These are phyloP conservation scores for Pachliopta kotzebuea DNA, from an alignment of 2,888 invertebrate genomes.

Conservation along the genomic window DNA sequence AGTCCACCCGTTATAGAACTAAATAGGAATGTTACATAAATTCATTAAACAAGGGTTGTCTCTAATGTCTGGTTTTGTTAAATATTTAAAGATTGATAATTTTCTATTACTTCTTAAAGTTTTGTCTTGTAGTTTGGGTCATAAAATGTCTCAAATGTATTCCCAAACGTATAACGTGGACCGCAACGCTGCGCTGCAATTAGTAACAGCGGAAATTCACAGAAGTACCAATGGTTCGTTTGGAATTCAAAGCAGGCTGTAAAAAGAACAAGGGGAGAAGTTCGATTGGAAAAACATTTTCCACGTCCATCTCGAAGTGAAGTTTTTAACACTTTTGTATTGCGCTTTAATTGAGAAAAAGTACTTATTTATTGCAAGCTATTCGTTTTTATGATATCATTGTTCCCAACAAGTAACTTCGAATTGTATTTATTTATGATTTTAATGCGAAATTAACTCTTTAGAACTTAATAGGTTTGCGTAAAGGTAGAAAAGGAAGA, in stretches of 20 bases:
- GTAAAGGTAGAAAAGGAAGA: background rate
- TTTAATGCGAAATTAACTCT: background rate
- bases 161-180: conserved; percentile 1
- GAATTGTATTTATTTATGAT: background rate
- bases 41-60: background rate
- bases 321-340: conserved; percentile 52
- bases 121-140: background rate
- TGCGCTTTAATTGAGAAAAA: conserved; percentile 52
- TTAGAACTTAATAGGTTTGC: background rate
- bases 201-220: conserved; percentile 21
- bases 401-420: background rate
- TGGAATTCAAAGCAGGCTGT: conserved; percentile 56
- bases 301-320: conserved; percentile 43
- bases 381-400: background rate
- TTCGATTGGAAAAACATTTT: conserved; percentile 58
- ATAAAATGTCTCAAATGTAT: background rate
- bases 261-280: conserved; percentile 48
- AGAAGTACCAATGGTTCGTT: conserved; percentile 37
- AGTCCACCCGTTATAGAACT: too few species aligned
- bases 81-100: background rate
- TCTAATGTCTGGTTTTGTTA: background rate
- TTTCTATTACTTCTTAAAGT: background rate
- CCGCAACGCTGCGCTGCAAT: conserved; percentile 12
- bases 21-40: too few species aligned
- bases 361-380: conserved; percentile 14